phyloP scores from a whole-genome alignment of 1,140 invertebrate genomes.

The Drosophila kurseongensis region DNA sequence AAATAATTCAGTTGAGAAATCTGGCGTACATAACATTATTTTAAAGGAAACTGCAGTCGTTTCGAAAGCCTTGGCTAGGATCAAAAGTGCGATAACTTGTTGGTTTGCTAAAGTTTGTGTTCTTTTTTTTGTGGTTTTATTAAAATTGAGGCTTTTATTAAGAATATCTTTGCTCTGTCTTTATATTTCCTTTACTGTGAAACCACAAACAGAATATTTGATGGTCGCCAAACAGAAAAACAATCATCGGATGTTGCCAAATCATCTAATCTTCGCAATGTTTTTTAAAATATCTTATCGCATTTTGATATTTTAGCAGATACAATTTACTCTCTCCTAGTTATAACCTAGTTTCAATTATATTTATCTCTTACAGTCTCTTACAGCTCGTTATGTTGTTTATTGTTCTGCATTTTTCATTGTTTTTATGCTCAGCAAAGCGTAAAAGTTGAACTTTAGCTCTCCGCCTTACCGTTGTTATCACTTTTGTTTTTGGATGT shows the following conservation, averaged over 20 bases:
- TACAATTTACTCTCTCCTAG: not conserved
- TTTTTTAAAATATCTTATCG: slow-evolving; percentile 1
- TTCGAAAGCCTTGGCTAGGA: slow-evolving; percentile 49
- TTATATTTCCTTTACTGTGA: not conserved
- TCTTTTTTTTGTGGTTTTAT: not conserved
- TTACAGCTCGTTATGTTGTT: slow-evolving; percentile 7
- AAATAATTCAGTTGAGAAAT: slow-evolving; percentile 59
- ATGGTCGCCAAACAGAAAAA: slow-evolving; percentile 3
- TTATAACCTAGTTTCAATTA: not conserved
- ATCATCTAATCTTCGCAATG: slow-evolving; percentile 16
- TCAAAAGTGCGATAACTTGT: slow-evolving; percentile 47
- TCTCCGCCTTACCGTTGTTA: slow-evolving; percentile 32
- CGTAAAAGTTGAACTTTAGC: slow-evolving; percentile 41
- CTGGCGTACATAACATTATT: slow-evolving; percentile 1
- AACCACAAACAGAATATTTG: not conserved
- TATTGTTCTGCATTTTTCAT: slow-evolving; percentile 23
- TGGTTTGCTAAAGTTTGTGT: slow-evolving; percentile 6
- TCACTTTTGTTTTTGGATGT: slow-evolving; percentile 1
- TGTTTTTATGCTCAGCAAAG: slow-evolving; percentile 20
- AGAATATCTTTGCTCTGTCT: slow-evolving; percentile 11
- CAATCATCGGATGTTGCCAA: slow-evolving; percentile 19
- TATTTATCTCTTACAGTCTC: not conserved
- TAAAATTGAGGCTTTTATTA: not conserved
- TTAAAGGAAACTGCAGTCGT: slow-evolving; percentile 16
- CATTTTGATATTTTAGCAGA: not conserved